These are phyloP conservation scores for Mimachlamys varia DNA, from an alignment of 2,888 invertebrate genomes.

Conservation along the genomic window DNA sequence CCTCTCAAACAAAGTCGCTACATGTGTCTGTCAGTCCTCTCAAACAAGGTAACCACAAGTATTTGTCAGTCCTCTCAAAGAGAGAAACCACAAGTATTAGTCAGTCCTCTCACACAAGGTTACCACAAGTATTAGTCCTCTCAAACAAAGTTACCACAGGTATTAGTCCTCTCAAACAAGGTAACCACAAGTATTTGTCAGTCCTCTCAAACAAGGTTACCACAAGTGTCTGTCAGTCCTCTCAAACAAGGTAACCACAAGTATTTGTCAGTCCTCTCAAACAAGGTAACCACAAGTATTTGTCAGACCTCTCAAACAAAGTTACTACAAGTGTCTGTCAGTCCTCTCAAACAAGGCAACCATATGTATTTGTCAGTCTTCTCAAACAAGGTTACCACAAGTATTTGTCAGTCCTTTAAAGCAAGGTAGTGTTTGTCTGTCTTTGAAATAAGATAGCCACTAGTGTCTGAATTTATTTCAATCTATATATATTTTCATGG, in stretches of 20 bases:
- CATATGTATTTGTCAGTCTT: slow-evolving; percentile 84
- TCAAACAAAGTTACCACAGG: slow-evolving; percentile 86
- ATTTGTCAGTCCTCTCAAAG: slow-evolving; percentile 91
- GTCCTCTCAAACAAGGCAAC: too few species aligned
- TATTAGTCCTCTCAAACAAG: slow-evolving; percentile 88
- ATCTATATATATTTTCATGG: too few species aligned
- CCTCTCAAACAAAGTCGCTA: slow-evolving; percentile 88
- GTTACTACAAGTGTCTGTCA: too few species aligned
- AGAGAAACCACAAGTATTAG: slow-evolving; percentile 84
- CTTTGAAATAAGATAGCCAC: slow-evolving; percentile 86
- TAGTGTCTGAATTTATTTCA: neutral
- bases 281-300: slow-evolving; percentile 84
- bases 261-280: slow-evolving; percentile 90
- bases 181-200: slow-evolving; percentile 81
- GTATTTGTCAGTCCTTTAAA: too few species aligned
- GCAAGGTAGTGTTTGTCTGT: too few species aligned
- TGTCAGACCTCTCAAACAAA: slow-evolving; percentile 82
- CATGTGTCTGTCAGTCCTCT: slow-evolving; percentile 91
- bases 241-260: slow-evolving; percentile 86
- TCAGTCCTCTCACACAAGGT: slow-evolving; percentile 87
- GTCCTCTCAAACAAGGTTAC: slow-evolving; percentile 86
- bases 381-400: neutral
- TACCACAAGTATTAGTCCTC: slow-evolving; percentile 80
- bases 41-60: slow-evolving; percentile 84
- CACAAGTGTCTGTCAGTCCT: slow-evolving; percentile 85